A percentile compares a stretch with the other conserved stretches of the same genome.
phyloP scores from a whole-genome alignment of 30 jellyfish, hydroid and myxozoan genomes.

The Aurelia sp. region DNA sequence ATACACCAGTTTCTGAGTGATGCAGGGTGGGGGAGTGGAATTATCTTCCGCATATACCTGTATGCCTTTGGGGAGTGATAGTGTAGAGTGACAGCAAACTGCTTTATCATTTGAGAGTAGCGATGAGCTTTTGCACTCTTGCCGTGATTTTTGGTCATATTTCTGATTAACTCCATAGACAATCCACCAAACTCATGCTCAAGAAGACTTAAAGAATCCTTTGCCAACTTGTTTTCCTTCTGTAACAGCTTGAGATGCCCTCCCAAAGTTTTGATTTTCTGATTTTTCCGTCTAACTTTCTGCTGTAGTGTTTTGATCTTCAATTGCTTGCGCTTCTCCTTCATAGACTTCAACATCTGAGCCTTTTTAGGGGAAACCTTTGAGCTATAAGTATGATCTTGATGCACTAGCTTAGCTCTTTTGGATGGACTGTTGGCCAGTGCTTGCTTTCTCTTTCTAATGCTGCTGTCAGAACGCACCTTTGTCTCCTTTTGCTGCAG shows the following conservation, averaged over 20 bases:
- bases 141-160: neutral
- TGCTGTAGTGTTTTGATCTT: slow-evolving; percentile 16
- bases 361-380: slow-evolving; percentile 9
- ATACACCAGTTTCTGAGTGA: slow-evolving; percentile 10
- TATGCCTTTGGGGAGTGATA: slow-evolving; percentile 25
- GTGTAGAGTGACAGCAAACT: slow-evolving; percentile 26
- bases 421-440: slow-evolving; percentile 14
- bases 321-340: neutral
- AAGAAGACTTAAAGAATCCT: neutral
- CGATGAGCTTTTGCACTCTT: neutral
- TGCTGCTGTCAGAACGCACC: slow-evolving; percentile 2
- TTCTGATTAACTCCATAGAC: neutral
- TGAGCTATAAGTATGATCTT: slow-evolving; percentile 5
- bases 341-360: slow-evolving; percentile 10
- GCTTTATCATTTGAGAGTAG: neutral
- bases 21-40: slow-evolving; percentile 40
- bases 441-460: slow-evolving; percentile 4
- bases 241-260: neutral
- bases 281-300: slow-evolving; percentile 7
- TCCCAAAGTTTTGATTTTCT: neutral
- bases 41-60: neutral
- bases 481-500: neutral
- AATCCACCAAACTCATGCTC: slow-evolving; percentile 16
- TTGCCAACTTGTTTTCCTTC: neutral
- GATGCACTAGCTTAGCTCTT: slow-evolving; percentile 4